Evolutionary conservation across 2,113 vertebrate species (phyloP).

Genomic region (Zosterops borbonicus): DNA sequence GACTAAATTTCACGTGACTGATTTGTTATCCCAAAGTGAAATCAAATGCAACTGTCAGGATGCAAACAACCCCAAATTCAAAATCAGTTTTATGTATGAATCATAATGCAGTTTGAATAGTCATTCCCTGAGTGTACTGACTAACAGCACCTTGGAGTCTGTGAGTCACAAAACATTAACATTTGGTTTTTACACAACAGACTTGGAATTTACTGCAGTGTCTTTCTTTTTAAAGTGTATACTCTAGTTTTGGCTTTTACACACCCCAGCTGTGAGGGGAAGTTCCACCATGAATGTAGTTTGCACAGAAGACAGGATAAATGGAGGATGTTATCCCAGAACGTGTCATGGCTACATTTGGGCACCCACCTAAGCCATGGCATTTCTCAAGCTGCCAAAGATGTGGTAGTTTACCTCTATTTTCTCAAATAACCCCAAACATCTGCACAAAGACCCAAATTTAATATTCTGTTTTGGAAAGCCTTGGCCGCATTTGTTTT

Average conservation of each 20-base stretch:
- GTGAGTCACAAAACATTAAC: not conserved
- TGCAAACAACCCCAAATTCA: not conserved
- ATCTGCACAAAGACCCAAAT: not conserved
- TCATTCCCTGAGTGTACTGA: not conserved
- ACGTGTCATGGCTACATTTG: fast-evolving
- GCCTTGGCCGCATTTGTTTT: not conserved
- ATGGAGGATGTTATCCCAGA: not conserved
- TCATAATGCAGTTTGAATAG: not conserved
- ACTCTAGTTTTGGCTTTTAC: not conserved
- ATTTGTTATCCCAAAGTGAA: not conserved
- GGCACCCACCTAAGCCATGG: not conserved
- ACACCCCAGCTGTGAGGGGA: not conserved
- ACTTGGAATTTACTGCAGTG: not conserved
- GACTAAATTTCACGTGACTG: not conserved
- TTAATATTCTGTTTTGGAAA: not conserved
- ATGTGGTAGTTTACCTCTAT: not conserved
- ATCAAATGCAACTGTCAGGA: not conserved
- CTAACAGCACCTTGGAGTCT: not conserved
- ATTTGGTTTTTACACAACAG: not conserved
- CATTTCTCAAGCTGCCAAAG: not conserved
- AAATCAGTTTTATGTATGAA: not conserved
- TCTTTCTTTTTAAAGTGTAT: not conserved
- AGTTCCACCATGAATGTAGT: not conserved
- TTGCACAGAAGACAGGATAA: not conserved
- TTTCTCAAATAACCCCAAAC: not conserved